Evolutionary conservation across 2,888 invertebrate species (phyloP), one percentile per base, ranked within the genome.

Genomic region (Hydropsyche betteni): DNA sequence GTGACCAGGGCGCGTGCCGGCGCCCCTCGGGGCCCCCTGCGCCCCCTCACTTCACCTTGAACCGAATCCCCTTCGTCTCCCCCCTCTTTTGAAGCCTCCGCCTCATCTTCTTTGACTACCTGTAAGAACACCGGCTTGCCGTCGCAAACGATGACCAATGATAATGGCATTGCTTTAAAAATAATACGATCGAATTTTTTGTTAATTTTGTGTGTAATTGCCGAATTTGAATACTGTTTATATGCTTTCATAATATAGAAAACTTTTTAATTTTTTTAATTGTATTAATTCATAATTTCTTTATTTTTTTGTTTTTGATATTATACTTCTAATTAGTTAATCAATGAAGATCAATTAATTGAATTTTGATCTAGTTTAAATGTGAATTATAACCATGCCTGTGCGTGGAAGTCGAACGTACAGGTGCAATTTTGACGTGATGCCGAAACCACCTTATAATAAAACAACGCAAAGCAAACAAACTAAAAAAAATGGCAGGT

Each of bases 81-180:
- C 24, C 38, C 69, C 24, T 33, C 69, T 74, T 76, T 58, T 73
- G 52, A n/a, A 51, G 52, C 52, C 7, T 34, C 61, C 55, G 70
- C 53, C 70, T 12, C 61, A 53, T 51, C 69, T 55, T 64, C 71
- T 64, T 61, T 16, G 75, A 78, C 79, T 80, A 81, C 80, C 80
- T 81, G 81, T 80, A 81, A 81, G 82, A 44, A 44, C 81, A 81
- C 82, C 82, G 74, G 73, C 74, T 61, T 44, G 69, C 69, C 74
- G 61, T 50, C 68, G 69, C 44, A 61, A 58, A 70, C 33, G 72
- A 58, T 53, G 70, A 36, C 68, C 68, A n/a, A 51, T 7, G 33
- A 8, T 5, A 10, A 5, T 12, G n/a, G 61, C 24, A 69, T 12
- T 51, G 52, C 64, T 68, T 68, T 68, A 74, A 73, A 73, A 73